Percentiles rank a stretch among this genome's conserved stretches.
phyloP scores from a whole-genome alignment of 2,113 vertebrate species.

The Nycticebus coucang region DNA sequence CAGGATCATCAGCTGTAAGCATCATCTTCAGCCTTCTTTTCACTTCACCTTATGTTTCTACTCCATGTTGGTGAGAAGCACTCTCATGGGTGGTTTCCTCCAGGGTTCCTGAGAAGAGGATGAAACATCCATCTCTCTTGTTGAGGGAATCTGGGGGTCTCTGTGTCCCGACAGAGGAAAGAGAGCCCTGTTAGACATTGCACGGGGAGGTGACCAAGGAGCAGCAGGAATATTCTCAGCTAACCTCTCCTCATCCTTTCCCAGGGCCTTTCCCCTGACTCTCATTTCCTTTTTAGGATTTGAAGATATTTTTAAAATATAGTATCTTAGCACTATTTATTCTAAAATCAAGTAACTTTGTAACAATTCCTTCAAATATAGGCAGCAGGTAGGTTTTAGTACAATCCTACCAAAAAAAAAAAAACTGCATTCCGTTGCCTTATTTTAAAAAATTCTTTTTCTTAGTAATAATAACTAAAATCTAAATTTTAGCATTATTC shows the following conservation, averaged over 20 bases:
- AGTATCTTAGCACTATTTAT: neutral
- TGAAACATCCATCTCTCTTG: neutral
- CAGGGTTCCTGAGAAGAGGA: neutral
- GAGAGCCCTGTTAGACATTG: neutral
- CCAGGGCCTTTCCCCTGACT: neutral
- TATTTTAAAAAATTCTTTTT: slow-evolving; percentile 36
- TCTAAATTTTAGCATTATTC: neutral
- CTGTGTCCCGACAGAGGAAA: neutral
- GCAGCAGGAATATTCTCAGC: neutral
- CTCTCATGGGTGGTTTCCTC: neutral
- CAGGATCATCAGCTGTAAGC: neutral
- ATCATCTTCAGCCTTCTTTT: neutral
- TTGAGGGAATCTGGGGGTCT: neutral
- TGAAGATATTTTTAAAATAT: neutral
- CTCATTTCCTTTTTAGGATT: neutral
- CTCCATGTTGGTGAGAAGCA: neutral
- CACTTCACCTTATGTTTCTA: neutral
- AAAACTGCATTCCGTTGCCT: neutral
- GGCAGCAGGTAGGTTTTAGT: neutral
- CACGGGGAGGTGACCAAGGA: neutral
- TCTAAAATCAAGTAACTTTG: slow-evolving; percentile 44
- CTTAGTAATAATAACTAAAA: slow-evolving; percentile 16
- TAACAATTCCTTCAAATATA: neutral
- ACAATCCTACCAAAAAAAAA: neutral
- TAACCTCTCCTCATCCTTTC: neutral